Percentiles rank a stretch among this genome's conserved stretches.
Evolutionary conservation across 2,113 vertebrate species (phyloP).

Genomic region (Procavia capensis): DNA sequence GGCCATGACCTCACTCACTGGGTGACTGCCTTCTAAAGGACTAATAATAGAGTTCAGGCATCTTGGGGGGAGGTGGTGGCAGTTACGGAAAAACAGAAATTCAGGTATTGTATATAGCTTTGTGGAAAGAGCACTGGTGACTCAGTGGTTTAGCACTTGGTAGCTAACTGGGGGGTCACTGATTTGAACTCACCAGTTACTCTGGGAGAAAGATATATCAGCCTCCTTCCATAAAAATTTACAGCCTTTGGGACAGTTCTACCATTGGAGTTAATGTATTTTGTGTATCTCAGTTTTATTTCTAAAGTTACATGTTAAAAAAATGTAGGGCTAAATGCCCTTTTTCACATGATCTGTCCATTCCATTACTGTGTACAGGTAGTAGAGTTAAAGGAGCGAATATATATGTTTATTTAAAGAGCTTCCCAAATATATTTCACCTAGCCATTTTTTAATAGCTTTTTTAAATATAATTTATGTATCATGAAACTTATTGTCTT

Average conservation of each 20-base stretch:
- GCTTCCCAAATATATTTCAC: not conserved
- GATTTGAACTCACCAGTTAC: not conserved
- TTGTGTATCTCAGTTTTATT: not conserved
- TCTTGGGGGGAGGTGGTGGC: not conserved
- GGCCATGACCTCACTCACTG: conserved; percentile 14
- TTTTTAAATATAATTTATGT: not conserved
- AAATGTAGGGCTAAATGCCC: not conserved
- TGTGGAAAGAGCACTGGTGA: not conserved
- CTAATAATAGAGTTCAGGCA: not conserved
- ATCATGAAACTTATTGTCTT: not conserved
- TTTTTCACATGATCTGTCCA: not conserved
- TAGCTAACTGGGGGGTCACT: not conserved
- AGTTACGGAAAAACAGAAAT: not conserved
- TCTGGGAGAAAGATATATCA: not conserved
- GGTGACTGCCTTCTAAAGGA: not conserved
- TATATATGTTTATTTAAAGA: not conserved
- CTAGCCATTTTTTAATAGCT: not conserved
- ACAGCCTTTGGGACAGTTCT: not conserved
- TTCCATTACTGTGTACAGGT: not conserved
- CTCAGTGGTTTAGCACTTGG: not conserved
- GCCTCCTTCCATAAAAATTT: not conserved
- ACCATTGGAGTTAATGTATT: not conserved
- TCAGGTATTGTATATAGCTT: not conserved
- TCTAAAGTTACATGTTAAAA: conserved; percentile 21
- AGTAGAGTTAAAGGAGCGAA: not conserved